Conservation (phyloP, 2,888 invertebrate genomes). For the Diogma glabrata region DNA sequence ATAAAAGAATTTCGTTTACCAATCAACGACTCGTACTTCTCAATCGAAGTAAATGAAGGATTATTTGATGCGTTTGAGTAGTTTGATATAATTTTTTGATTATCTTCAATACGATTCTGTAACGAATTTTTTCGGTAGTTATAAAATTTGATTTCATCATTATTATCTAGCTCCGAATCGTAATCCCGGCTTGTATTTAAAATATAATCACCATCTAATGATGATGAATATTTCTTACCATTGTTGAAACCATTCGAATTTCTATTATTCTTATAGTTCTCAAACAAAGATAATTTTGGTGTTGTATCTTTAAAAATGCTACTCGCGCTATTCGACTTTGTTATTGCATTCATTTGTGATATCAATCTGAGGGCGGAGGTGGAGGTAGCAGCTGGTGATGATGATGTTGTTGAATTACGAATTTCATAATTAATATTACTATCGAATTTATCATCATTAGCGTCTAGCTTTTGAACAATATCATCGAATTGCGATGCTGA, state of each 20-base stretch:
- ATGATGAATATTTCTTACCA: constrained; percentile 17
- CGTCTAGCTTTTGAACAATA: constrained; percentile 30
- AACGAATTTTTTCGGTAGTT: not conserved
- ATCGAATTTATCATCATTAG: not conserved
- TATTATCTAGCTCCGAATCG: constrained; percentile 7
- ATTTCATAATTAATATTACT: not conserved
- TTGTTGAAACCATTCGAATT: constrained; percentile 6
- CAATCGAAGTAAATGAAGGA: not conserved
- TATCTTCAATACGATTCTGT: constrained; percentile 2
- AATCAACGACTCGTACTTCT: not conserved
- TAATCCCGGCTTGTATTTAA: constrained; percentile 15
- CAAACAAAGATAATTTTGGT: not conserved
- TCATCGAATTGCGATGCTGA: constrained; percentile 36
- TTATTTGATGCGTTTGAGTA: constrained; percentile 4
- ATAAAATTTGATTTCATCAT: not conserved
- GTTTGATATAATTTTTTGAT: constrained; percentile 4
- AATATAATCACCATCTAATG: constrained; percentile 19
- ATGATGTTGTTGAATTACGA: not conserved
- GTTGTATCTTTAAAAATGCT: constrained; percentile 13
- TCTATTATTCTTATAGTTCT: too few relatives aligned
- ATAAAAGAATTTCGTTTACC: too few relatives aligned
- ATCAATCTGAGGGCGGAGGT: constrained; percentile 16
- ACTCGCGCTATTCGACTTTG: constrained; percentile 18
- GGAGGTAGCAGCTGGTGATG: constrained; percentile 3
- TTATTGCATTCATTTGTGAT: constrained; percentile 15